Conservation (phyloP, 2,797 vertebrate genomes). For the Rhinophrynus dorsalis region DNA sequence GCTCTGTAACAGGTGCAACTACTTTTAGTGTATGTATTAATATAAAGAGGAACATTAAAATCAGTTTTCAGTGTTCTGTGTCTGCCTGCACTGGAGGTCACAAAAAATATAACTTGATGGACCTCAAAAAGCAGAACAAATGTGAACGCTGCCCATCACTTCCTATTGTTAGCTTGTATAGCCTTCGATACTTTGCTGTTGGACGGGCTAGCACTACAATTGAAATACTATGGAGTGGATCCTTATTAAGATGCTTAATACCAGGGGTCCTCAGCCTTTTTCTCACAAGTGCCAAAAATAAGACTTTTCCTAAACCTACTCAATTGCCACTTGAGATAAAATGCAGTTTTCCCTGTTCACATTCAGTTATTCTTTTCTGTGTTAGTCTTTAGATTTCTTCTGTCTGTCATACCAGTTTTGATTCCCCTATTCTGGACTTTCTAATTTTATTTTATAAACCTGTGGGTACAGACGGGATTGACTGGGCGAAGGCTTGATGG, state of each 20-base stretch:
- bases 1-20: too few species aligned
- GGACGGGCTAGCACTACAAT: background rate
- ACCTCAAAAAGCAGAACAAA: too few species aligned
- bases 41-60: too few species aligned
- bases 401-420: too few species aligned
- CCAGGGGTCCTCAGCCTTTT: background rate
- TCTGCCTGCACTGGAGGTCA: too few species aligned
- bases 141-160: background rate
- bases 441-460: too few species aligned
- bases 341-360: background rate
- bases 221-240: conserved; percentile 1
- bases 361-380: background rate
- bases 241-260: conserved; percentile 8
- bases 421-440: too few species aligned
- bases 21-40: too few species aligned
- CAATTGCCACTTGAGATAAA: conserved; percentile 3
- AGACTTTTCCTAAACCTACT: conserved; percentile 10
- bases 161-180: background rate
- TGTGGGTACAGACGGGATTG: too few species aligned
- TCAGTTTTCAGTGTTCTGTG: too few species aligned
- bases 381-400: background rate
- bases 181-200: conserved; percentile 3
- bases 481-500: too few species aligned
- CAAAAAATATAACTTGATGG: too few species aligned
- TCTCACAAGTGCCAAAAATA: conserved; percentile 13